phyloP scores from a whole-genome alignment of 2,113 vertebrate genomes.

The Rhombomys opimus region DNA sequence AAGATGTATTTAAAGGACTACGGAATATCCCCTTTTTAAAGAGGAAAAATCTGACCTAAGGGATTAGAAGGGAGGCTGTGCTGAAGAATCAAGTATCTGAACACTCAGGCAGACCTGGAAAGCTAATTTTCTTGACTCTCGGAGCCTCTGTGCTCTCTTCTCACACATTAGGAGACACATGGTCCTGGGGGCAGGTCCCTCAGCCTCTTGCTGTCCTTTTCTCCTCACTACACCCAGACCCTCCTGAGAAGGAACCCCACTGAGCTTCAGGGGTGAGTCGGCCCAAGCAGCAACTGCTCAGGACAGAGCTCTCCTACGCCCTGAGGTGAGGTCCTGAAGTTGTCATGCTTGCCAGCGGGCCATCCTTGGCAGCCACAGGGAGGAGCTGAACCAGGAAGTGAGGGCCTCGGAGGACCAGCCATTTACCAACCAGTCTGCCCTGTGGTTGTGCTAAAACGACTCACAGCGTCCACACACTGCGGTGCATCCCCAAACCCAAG shows the following conservation, averaged over 20 bases:
- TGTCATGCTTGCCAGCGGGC: neutral
- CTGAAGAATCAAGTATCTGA: conserved; percentile 56
- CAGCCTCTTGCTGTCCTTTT: neutral
- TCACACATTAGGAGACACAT: neutral
- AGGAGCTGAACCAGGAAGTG: neutral
- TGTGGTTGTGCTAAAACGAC: neutral
- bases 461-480: neutral
- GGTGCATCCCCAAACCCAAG: neutral
- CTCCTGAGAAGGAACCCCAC: neutral
- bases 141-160: neutral
- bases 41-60: conserved; percentile 51
- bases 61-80: conserved; percentile 60
- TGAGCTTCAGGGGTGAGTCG: neutral
- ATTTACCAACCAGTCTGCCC: neutral
- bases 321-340: neutral
- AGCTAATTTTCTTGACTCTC: conserved; percentile 14
- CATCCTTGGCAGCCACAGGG: neutral
- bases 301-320: neutral
- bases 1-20: conserved; percentile 70
- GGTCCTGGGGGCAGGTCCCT: neutral
- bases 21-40: conserved; percentile 57
- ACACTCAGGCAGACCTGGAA: neutral
- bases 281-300: neutral
- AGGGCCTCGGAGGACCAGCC: neutral
- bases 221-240: neutral